Base-by-base conservation (phyloP, 92 coral and sea anemone genomes). In the Palythoa grandis region DNA sequence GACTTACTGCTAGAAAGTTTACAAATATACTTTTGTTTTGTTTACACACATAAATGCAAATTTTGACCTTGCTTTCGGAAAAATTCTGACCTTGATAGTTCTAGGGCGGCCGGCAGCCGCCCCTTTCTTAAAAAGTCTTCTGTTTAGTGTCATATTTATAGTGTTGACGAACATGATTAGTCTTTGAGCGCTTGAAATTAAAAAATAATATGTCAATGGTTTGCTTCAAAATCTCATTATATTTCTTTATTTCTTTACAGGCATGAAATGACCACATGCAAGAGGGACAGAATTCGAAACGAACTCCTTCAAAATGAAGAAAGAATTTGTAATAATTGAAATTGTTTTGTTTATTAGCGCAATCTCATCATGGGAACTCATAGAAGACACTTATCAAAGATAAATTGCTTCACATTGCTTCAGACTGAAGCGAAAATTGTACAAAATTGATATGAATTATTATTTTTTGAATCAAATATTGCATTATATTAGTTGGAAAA, bases 231-330 rank as follows among this genome's bases (percentile, higher is more conserved):
- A 11, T 29, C 24, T 12, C 14, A 24, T 2, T 9, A 25, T 10
- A 3, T 13, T 25, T 19, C 5, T 25, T 69, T 37, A 2, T 25
- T 69, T 69, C 74, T 25, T 69, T 7, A 6, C 19, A 69, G 74
- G 74, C 74, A 16, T 69, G 47, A 69, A 25, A 69, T 69, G 19
- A 69, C 74, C 74, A 69, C 47, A 69, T 3, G 74, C 25, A 11
- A 38, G 65, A 61, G 60, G 19, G 5, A 17, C 47, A 66, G 50
- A 5, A 0, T 3, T 43, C 6, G 50, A 43, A 5, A 43, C 7
- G 47, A 60, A 48, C 63, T 80, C 38, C 85, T 80, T 80, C 85
- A 80, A 65, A 80, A 16, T 80, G 85, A 80, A 80, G 85, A 65
- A 14, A 48, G 10, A 63, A 63, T 20, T n/a, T 7, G n/a, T 70